Base-by-base conservation (phyloP, 2,113 vertebrate species). In the Erpornis zantholeuca region DNA sequence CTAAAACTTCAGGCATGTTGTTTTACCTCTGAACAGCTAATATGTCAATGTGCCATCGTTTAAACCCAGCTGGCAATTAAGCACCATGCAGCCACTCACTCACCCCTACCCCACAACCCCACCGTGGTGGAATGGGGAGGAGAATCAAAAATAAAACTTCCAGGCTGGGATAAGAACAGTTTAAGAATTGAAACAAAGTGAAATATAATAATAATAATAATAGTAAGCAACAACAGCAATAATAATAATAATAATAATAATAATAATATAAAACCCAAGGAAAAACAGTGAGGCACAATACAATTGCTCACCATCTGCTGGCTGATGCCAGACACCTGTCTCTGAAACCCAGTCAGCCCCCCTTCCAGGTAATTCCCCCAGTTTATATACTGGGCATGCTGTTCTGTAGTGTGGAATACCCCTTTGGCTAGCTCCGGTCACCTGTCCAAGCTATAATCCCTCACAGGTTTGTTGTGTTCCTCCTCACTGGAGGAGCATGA, bases 31-130 rank as follows among this genome's bases (percentile, higher is more conserved):
- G 36, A 84, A 36, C 12, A 75, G 15, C 15, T 65, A 79, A 45
- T 45, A 57, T 33, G 17, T 5, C 49, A 82, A 56, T 0, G 0
- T 35, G 25, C 13, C 4, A 1, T 33, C 25, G 11, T 63, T 83
- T 31, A 63, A 56, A 10, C 23, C 31, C 79, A 70, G 14, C 15
- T 70, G 64, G 49, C 27, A 70, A 17, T 15, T 17, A 69, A 82
- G 22, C 25, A 36, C 17, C 25, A 22, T 2, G 1, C 29, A 49
- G 71, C 38, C 7, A 9, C 4, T 52, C 23, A n/a, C 11, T 47
- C 12, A 33, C 25, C 25, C 17, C 10, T 3, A 31, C 5, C 35
- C 24, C 29, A n/a, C 31, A 40, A 0, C 1, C 21, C 5, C 56
- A 31, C 4, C 4, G 8, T 5, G 14, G 31, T 16, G 15, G 22